Conservation (phyloP, 2,797 vertebrate species). For the Gymnothorax javanicus region DNA sequence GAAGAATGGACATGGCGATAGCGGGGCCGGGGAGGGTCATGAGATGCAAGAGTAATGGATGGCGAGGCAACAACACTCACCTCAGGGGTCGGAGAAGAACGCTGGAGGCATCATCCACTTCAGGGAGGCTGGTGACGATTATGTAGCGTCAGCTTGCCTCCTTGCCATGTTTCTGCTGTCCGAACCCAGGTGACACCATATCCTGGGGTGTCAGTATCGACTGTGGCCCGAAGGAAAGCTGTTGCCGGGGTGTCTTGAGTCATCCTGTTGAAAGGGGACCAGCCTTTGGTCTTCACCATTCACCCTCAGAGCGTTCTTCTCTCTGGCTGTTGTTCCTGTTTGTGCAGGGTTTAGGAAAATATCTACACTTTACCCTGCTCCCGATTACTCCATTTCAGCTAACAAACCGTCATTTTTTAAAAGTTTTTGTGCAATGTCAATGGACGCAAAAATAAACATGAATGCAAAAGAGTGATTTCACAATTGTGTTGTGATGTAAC, state of each 20-base stretch:
- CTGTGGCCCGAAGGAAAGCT: not conserved
- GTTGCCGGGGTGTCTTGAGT: not conserved
- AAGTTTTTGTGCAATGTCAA: not conserved
- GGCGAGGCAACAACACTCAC: not conserved
- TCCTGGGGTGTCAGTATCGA: not conserved
- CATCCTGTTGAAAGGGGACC: not conserved
- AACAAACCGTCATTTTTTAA: not conserved
- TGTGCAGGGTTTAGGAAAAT: not conserved
- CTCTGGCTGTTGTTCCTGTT: no score
- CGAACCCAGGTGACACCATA: not conserved
- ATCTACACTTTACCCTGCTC: not conserved
- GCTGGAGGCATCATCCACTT: no score
- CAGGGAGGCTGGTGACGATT: not conserved
- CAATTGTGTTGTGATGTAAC: no score
- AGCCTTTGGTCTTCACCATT: not conserved
- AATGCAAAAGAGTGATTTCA: not conserved
- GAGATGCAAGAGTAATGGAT: no score
- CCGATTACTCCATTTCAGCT: not conserved
- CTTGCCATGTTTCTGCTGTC: not conserved
- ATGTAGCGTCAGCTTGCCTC: not conserved
- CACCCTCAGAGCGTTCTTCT: not conserved
- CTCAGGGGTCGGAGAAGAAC: no score
- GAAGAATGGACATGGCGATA: constrained; percentile 39
- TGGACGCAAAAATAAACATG: not conserved
- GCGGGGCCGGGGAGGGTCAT: constrained; percentile 36